Base-by-base conservation (phyloP, 2,113 vertebrate species). In the Macquaria australasica region DNA sequence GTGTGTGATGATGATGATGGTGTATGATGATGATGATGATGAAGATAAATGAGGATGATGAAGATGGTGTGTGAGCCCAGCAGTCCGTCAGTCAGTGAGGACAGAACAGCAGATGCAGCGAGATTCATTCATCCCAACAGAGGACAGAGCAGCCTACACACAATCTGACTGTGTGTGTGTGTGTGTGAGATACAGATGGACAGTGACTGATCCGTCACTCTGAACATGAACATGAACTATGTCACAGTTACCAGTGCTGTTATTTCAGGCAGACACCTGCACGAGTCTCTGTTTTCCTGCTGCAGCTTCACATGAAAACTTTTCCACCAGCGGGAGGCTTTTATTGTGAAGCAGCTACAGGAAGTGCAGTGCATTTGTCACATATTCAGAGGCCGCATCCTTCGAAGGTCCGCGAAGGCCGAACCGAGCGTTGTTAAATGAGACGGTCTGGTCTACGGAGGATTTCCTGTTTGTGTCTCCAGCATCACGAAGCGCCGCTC, bases 141-240 rank as follows among this genome's bases (percentile, higher is more conserved):
- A 75, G 69, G 63, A 83, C 72, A 7, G 62, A 84, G 64, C 85
- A 5, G 64, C 85, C 83, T 20, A 82, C 85, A 70, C 74, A 89
- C 85, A 89, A 45, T 67, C 89, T 88, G 89, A 75, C 18, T 67
- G 34, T n/a, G 58, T 48, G 45, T 71, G 58, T 72, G 34, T 34
- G 34, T 34, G 34, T 34, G 34, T 5, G 28, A 28, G 31, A 68
- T 67, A 50, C 74, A 81, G 56, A 59, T 21, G 62, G 41, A 39
- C 12, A 5, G 10, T 6, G 68, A 72, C 3, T 51, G 55, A 15
- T 51, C 28, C 4, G 51, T 16, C 39, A 21, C 50, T 15, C 14
- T 25, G 23, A 50, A 4, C 68, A 1, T 7, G 69, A 14, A 14
- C 45, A 48, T 5, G 5, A 56, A 9, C 53, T 0, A 4, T 5